Evolutionary conservation across 2,888 invertebrate genomes (phyloP), one percentile per base, ranked within the genome.

Genomic region (Cantharis flavilabris): DNA sequence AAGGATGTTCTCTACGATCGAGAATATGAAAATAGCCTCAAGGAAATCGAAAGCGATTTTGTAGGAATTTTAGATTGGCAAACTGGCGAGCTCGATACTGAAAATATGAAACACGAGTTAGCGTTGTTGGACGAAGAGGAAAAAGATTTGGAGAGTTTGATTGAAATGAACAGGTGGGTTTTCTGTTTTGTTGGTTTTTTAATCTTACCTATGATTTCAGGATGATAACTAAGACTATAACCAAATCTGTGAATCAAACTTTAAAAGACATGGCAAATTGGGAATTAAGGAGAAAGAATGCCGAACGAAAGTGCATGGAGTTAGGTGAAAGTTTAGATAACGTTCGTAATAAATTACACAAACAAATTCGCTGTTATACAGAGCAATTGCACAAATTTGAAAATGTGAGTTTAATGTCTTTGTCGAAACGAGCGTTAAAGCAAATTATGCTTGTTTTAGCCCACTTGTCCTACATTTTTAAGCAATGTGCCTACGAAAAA

Each of bases 41-140:
- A 76, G 26, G 76, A 82, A 69, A 30, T 86, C 7, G 80, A 85
- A 70, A 28, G 28, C 7, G 71, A 79, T 14, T 83, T 84, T 78
- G 83, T 84, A 9, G 84, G 81, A 30, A 81, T 86, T 64, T 83
- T 85, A 28, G 82, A 86, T 76, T 49, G 76, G 11, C 84, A 86
- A 11, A 64, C 72, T 7, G 86, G 84, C 80, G 63, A 72, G 14
- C 74, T 83, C 10, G 84, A 87, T 77, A 80, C 83, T 70, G 81
- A 83, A 72, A 73, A 83, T 26, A 72, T 84, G 63, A 81, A 84
- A 79, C 81, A 84, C 72, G 83, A 85, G 78, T 78, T 84, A 63
- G 81, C 81, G 28, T 69, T 83, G 7, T 18, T 76, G 11, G n/a
- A 18, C 3, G 26, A 74, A 9, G 65, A 74, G 62, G 63, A 75